These are phyloP conservation scores for Drosophila villosipedis DNA, from an alignment of 2,888 invertebrate genomes.

Conservation along the genomic window DNA sequence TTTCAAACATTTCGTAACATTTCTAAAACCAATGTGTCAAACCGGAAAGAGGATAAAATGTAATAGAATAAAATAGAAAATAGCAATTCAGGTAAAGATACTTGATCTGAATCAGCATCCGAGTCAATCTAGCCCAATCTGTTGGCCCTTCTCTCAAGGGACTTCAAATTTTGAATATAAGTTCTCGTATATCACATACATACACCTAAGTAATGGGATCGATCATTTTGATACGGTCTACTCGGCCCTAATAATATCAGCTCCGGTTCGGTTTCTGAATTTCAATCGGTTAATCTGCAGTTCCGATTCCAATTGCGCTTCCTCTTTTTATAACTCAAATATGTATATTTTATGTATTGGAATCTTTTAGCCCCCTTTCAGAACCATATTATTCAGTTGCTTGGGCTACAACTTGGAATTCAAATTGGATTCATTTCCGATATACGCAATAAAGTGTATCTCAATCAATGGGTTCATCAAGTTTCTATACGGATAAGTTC, in stretches of 20 bases:
- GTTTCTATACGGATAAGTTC: not conserved
- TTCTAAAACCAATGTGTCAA: no score
- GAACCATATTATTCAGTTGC: not conserved
- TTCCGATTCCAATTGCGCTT: not conserved
- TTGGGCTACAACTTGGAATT: not conserved
- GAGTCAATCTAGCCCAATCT: not conserved
- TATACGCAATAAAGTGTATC: not conserved
- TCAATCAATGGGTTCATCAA: not conserved
- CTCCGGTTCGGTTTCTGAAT: not conserved
- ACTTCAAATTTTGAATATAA: no score
- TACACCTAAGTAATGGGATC: not conserved
- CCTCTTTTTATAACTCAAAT: not conserved
- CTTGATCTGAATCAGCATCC: not conserved
- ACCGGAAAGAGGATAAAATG: not conserved
- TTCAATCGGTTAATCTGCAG: not conserved
- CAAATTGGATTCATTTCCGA: not conserved
- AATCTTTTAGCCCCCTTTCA: not conserved
- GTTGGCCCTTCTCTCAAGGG: not conserved
- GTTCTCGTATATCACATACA: not conserved
- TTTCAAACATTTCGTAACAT: not conserved
- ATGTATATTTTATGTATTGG: not conserved
- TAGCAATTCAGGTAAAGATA: not conserved
- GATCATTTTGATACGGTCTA: not conserved
- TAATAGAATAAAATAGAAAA: not conserved
- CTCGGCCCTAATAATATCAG: not conserved